Base-by-base conservation (phyloP, 2,797 vertebrate genomes). In the Leptoclinus maculatus region DNA sequence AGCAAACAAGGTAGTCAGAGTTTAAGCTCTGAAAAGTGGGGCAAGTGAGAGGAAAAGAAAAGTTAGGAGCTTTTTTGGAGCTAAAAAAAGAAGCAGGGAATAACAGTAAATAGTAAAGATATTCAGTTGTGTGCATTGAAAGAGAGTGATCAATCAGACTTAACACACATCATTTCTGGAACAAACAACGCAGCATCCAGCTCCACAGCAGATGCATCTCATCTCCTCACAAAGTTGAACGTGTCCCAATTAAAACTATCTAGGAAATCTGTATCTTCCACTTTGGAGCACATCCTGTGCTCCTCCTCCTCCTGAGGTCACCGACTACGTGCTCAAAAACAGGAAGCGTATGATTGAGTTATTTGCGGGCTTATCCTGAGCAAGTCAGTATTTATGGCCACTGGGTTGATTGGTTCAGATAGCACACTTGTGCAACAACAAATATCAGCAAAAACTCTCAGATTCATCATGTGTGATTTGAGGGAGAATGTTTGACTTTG, bases 301-400 rank as follows among this genome's bases (percentile, higher is more conserved):
- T 91, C 83, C 92, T 93, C 77, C n/a, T n/a, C n/a, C 92, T 91
- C 78, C 82, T 89, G 86, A 92, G 89, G 91, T 92, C 90, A 84
- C 83, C 6, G 80, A 62, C 87, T 91, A 90, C 89, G 87, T 92
- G 91, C 91, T 92, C 76, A 79, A 94, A 92, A 94, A 94, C 94
- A 94, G 94, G 94, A 94, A 93, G 90, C 85, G 87, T 74, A 66
- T 88, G 87, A 92, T 82, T 87, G 90, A 89, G 90, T 87, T 94
- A 90, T 93, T 92, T 89, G 88, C 85, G 83, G 80, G 86, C 90
- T 82, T 87, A 88, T 93, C 89, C 93, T 91, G 86, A 91, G 58
- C 74, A 8, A 67, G 64, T 58, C 70, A 66, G 84, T 89, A 83
- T 90, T 89, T 87, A 87, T 76, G 83, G 83, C 78, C 57, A 5